These are phyloP conservation scores for Aurelia sp. DNA, from an alignment of 30 jellyfish, hydroid and myxozoan species.

Conservation along the genomic window DNA sequence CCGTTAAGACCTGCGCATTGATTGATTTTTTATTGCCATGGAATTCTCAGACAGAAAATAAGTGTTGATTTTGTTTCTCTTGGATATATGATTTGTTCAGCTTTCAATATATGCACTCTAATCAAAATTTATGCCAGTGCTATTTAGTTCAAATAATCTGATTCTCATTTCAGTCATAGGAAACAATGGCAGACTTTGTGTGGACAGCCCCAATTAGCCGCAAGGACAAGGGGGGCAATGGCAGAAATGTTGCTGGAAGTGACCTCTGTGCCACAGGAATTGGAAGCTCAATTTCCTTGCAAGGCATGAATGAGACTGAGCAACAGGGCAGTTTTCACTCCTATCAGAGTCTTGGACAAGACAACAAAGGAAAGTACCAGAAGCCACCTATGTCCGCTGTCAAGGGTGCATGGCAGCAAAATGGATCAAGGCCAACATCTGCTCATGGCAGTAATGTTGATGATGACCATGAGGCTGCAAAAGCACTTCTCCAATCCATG, in stretches of 20 bases:
- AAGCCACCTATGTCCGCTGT: conserved; percentile 24
- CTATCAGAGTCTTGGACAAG: no score
- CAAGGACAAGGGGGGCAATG: conserved; percentile 36
- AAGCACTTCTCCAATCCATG: conserved; percentile 20
- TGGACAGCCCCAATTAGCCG: conserved; percentile 46
- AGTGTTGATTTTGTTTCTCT: no score
- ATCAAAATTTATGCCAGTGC: no score
- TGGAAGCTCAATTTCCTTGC: conserved; percentile 28
- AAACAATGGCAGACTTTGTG: conserved; percentile 36
- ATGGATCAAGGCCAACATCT: conserved; percentile 5
- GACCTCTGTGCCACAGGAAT: conserved; percentile 16
- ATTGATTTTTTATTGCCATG: no score
- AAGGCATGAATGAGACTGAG: conserved; percentile 1
- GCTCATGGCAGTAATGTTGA: background rate
- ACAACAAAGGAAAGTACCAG: conserved; percentile 29
- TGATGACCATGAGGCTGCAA: conserved; percentile 32
- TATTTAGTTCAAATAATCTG: no score
- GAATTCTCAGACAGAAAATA: no score
- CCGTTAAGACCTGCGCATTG: no score
- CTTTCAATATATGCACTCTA: no score
- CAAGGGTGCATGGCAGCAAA: conserved; percentile 61
- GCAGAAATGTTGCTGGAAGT: background rate
- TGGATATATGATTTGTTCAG: no score
- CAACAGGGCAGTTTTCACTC: no score
- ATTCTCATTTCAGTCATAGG: no score